Evolutionary conservation across 2,888 invertebrate genomes (phyloP).

Genomic region (Shargacucullia verbasci): DNA sequence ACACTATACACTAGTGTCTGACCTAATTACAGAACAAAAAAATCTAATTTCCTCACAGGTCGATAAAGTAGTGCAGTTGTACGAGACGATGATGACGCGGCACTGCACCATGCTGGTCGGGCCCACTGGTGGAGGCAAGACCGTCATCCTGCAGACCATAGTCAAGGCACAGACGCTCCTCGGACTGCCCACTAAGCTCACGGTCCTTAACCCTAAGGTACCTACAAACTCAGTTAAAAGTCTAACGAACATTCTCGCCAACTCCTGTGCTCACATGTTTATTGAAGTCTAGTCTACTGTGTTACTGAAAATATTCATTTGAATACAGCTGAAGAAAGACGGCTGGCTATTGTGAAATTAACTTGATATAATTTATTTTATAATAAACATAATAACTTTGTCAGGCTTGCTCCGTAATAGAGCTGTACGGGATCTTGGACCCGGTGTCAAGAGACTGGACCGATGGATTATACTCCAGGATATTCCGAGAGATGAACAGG

Average conservation of each 20-base stretch:
- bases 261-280: too few relatives aligned
- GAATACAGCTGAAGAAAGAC: too few relatives aligned
- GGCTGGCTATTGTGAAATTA: too few relatives aligned
- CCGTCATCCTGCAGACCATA: constrained; percentile 94
- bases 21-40: too few relatives aligned
- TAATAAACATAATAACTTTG: constrained; percentile 17
- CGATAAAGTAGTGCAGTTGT: constrained; percentile 96
- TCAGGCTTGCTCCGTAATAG: constrained; percentile 95
- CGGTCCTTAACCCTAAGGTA: constrained; percentile 95
- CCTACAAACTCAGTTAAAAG: background rate
- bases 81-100: constrained; percentile 98
- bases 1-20: too few relatives aligned
- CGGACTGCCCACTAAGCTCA: constrained; percentile 94
- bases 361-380: too few relatives aligned
- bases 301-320: too few relatives aligned
- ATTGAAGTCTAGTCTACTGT: too few relatives aligned
- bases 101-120: constrained; percentile 98
- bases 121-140: constrained; percentile 97
- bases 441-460: constrained; percentile 97
- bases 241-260: too few relatives aligned
- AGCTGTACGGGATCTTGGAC: constrained; percentile 96
- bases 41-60: too few relatives aligned
- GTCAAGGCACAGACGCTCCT: constrained; percentile 94
- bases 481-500: constrained; percentile 97
- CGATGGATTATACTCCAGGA: constrained; percentile 96